Evolutionary conservation across 2,888 invertebrate species (phyloP).

Genomic region (Meliscaeva auricollis): DNA sequence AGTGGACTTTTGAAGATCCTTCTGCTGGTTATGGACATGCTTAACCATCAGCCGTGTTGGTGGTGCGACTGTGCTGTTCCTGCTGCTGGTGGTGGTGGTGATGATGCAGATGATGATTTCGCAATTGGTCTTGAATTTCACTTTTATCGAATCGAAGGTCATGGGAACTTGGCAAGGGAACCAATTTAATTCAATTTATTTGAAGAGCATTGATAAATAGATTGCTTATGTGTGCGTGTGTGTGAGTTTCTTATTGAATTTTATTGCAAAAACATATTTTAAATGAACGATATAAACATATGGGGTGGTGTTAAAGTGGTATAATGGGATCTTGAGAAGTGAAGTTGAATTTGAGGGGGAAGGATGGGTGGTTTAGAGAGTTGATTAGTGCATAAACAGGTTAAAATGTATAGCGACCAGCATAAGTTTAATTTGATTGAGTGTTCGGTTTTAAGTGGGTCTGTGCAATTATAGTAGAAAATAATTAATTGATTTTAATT

Average conservation of each 20-base stretch:
- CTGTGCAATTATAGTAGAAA: too few relatives aligned
- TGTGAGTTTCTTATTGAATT: conserved; percentile 36
- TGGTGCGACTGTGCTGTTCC: too few relatives aligned
- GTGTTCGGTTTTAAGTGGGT: too few relatives aligned
- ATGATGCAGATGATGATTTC: conserved; percentile 68
- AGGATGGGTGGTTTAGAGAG: background rate
- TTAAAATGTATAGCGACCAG: background rate
- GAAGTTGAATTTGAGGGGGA: too few relatives aligned
- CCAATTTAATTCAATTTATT: conserved; percentile 41
- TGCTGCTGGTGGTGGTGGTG: conserved; percentile 35
- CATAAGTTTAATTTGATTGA: background rate
- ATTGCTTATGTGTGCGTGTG: conserved; percentile 41
- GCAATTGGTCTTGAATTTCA: conserved; percentile 66
- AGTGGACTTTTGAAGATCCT: conserved; percentile 55
- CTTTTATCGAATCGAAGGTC: conserved; percentile 32
- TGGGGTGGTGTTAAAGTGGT: background rate
- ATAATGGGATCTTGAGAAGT: background rate
- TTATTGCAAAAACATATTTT: conserved; percentile 52
- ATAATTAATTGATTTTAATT: too few relatives aligned
- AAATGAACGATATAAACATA: too few relatives aligned
- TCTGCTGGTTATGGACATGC: conserved; percentile 49
- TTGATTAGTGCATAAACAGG: background rate
- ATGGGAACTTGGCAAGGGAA: conserved; percentile 50
- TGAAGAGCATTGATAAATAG: background rate
- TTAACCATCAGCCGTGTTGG: background rate